Evolutionary conservation across 2,113 vertebrate genomes (phyloP).

Genomic region (Eulemur macaco): DNA sequence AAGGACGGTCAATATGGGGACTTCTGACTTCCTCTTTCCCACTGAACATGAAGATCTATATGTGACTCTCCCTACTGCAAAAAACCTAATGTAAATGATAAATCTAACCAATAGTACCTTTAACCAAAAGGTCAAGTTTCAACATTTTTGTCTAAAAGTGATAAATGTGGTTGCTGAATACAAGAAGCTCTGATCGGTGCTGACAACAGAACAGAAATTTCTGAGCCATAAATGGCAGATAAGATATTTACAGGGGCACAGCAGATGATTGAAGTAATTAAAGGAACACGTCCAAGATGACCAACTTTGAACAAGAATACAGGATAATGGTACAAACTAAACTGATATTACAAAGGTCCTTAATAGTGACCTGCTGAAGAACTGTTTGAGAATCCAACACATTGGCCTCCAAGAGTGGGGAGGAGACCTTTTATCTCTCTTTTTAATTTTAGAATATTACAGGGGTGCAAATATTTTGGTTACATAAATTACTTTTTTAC

Average conservation of each 20-base stretch:
- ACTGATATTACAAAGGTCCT: neutral
- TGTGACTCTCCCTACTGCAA: neutral
- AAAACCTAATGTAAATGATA: neutral
- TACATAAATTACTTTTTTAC: too few species aligned
- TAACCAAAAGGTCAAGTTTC: neutral
- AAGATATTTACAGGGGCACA: neutral
- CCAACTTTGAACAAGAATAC: neutral
- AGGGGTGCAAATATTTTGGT: too few species aligned
- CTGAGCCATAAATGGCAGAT: neutral
- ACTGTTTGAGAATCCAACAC: neutral
- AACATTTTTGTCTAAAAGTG: slow-evolving; percentile 29
- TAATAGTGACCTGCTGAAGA: neutral
- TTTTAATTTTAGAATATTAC: too few species aligned
- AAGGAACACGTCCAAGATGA: neutral
- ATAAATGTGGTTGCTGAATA: neutral
- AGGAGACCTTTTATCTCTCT: neutral
- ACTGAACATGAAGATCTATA: neutral
- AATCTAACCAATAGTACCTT: neutral
- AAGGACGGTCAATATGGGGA: neutral
- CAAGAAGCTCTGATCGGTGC: neutral
- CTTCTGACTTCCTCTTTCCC: neutral
- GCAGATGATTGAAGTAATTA: neutral
- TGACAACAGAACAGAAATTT: slow-evolving; percentile 12
- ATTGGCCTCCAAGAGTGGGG: neutral
- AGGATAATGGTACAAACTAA: neutral